phyloP scores from a whole-genome alignment of 1,140 invertebrate species.

The Drosophila nasuta region DNA sequence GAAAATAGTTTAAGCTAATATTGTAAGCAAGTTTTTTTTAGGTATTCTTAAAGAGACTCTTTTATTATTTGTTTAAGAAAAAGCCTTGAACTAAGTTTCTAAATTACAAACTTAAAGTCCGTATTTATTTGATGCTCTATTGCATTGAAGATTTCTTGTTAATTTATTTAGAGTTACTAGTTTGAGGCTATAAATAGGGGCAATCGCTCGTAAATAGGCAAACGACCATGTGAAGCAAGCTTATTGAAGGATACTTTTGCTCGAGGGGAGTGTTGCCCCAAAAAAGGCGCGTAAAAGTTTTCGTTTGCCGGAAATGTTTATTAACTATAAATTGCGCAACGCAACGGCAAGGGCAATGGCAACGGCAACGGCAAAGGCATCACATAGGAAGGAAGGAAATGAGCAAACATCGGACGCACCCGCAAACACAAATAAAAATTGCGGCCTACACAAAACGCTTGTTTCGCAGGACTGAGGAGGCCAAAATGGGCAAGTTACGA shows the following conservation, averaged over 20 bases:
- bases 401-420: constrained; percentile 76
- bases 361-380: constrained; percentile 15
- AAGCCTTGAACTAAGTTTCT: background rate
- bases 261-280: constrained; percentile 16
- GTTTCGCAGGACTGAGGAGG: background rate
- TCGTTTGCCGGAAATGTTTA: constrained; percentile 71
- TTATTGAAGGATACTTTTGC: background rate
- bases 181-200: background rate
- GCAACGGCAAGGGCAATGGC: constrained; percentile 51
- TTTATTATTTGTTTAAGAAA: too few species aligned
- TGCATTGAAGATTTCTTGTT: background rate
- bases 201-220: background rate
- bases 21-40: background rate
- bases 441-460: constrained; percentile 29
- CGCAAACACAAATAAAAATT: constrained; percentile 69
- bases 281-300: constrained; percentile 43
- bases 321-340: constrained; percentile 79
- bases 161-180: constrained; percentile 1
- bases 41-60: too few species aligned
- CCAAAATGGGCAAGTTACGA: constrained; percentile 31
- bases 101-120: background rate
- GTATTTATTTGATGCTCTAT: background rate
- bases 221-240: background rate
- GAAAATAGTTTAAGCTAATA: background rate
- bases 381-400: constrained; percentile 70